phyloP scores from a whole-genome alignment of 2,113 vertebrate species.

The Ammodytes dubius region DNA sequence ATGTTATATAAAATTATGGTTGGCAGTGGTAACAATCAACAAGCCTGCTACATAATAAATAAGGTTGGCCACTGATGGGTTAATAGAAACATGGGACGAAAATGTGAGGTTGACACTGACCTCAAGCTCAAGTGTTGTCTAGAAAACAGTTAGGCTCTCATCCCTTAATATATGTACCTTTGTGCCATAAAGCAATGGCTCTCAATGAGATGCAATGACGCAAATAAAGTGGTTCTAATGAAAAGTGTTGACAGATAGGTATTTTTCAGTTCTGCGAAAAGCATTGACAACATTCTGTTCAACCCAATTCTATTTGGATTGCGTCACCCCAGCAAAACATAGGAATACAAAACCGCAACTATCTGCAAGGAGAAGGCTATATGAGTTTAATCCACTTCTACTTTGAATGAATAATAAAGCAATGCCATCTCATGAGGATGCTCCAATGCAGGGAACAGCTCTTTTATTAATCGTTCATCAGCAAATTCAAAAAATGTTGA shows the following conservation, averaged over 20 bases:
- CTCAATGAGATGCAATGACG: neutral
- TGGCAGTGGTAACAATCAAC: neutral
- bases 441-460: neutral
- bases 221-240: neutral
- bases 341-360: neutral
- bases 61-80: neutral
- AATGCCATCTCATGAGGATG: neutral
- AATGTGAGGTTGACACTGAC: neutral
- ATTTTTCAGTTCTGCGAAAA: neutral
- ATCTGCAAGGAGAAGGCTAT: neutral
- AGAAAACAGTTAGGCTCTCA: conserved; percentile 2
- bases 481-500: neutral
- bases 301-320: neutral
- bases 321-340: neutral
- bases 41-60: neutral
- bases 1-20: too few relatives aligned
- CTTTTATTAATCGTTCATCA: neutral
- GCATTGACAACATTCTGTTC: neutral
- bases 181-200: neutral
- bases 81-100: neutral
- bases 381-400: neutral
- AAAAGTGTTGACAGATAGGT: neutral
- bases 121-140: neutral
- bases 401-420: too few relatives aligned
- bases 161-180: neutral